Evolutionary conservation across 1,140 invertebrate species (phyloP).

Genomic region (Periplaneta americana): DNA sequence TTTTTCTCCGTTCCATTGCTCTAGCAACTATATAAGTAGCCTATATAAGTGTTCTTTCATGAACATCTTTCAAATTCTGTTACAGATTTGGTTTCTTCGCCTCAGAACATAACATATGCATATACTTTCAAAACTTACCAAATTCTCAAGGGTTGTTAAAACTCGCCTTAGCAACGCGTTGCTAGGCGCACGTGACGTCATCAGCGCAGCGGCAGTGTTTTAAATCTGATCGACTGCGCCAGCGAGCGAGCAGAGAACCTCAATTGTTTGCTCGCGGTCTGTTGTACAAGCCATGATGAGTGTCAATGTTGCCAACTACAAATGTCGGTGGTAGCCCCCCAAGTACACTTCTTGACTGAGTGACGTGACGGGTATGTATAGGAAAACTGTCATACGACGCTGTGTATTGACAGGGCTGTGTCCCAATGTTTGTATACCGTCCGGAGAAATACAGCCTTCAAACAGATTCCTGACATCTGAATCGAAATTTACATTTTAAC

Average conservation of each 20-base stretch:
- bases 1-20: no score
- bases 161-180: no score
- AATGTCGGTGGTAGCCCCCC: not conserved
- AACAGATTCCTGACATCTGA: no score
- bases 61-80: no score
- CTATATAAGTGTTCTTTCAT: no score
- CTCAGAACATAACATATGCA: no score
- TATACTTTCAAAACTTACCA: no score
- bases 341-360: not conserved
- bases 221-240: not conserved
- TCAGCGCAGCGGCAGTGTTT: not conserved
- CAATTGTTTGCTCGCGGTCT: not conserved
- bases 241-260: not conserved
- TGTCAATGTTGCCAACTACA: not conserved
- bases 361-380: not conserved
- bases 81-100: no score
- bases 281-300: not conserved
- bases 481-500: no score
- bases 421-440: not conserved
- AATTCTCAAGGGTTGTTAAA: no score
- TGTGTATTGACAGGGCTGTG: not conserved
- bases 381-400: not conserved
- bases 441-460: no score
- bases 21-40: no score
- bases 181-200: not conserved